Base-by-base conservation (phyloP, 2,797 vertebrate genomes). In the Helicolenus hilgendorfi region DNA sequence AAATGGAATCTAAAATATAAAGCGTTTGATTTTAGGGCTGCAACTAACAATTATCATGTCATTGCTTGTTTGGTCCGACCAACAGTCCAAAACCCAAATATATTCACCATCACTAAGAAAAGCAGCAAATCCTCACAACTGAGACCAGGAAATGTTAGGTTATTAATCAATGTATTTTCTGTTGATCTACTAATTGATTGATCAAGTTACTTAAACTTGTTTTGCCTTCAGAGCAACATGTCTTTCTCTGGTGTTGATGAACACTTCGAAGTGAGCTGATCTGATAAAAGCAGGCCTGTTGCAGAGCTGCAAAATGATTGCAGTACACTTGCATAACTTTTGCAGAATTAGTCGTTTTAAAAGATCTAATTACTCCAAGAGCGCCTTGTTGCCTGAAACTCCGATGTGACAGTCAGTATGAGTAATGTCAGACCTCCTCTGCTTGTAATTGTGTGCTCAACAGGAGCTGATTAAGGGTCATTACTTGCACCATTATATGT, bases 381-480 rank as follows among this genome's bases (percentile, higher is more conserved):
- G 79, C n/a, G 4, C 85, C 76, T 76, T 64, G 71, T 84, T 33
- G 31, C 75, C 84, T 77, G 49, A 58, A 80, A 82, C 76, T 35
- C 49, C 1, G 1, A 63, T 65, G 63, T 86, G 84, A 74, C 68
- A 41, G 5, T 58, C 76, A 69, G 26, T 74, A 83, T 88, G 88
- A 89, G 85, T 92, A 91, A 94, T 92, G 68, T 77, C 81, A 89
- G 74, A 92, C 62, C 72, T 70, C 83, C 83, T 88, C 45, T 82
- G 74, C 33, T 83, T 1, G 56, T 90, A 92, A 94, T 94, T 92
- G 87, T 85, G 77, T 78, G 69, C 93, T 93, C 89, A 89, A 87
- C 83, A 83, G 79, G 84, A 88, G 63, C 88, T 93, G 87, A 93
- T 94, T 85, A 89, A 86, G 87, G 86, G 79, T 85, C 87, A 92